Percentiles rank a stretch among this genome's conserved stretches.
These are phyloP conservation scores for Lytechinus variegatus DNA, from an alignment of 35 echinoderm and acorn worm genomes.

Conservation along the genomic window DNA sequence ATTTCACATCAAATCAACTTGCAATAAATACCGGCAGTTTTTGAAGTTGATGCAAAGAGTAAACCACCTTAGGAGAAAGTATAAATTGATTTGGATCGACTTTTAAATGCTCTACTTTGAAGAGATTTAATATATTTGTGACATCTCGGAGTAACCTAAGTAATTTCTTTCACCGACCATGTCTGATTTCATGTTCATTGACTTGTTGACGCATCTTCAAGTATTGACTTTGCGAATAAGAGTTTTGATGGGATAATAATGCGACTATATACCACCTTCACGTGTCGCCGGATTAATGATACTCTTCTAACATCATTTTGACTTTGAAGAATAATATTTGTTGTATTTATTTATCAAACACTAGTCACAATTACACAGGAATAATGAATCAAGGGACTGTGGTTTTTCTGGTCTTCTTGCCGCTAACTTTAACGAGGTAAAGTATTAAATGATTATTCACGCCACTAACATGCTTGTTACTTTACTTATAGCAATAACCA, in stretches of 20 bases:
- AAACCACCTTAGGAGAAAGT: background rate
- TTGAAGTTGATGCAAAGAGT: background rate
- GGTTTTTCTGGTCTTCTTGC: background rate
- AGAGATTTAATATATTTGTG: background rate
- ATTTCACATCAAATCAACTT: background rate
- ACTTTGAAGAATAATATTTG: no score
- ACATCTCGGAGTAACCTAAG: background rate
- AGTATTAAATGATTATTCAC: background rate
- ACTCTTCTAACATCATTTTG: no score
- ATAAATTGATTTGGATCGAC: background rate
- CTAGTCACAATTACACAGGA: background rate
- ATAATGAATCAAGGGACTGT: background rate
- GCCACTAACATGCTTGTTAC: background rate
- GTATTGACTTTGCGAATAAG: background rate
- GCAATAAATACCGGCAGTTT: background rate
- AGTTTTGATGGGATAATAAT: background rate
- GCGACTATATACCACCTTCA: background rate
- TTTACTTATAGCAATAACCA: no score
- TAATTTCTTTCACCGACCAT: background rate
- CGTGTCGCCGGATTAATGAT: background rate
- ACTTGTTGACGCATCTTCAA: background rate
- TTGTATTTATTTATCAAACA: background rate
- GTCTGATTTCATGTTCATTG: background rate
- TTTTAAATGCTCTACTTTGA: background rate
- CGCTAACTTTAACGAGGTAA: conserved; percentile 10